phyloP scores from a whole-genome alignment of 2,113 vertebrate genomes.

The Epinephelus cyanopodus region DNA sequence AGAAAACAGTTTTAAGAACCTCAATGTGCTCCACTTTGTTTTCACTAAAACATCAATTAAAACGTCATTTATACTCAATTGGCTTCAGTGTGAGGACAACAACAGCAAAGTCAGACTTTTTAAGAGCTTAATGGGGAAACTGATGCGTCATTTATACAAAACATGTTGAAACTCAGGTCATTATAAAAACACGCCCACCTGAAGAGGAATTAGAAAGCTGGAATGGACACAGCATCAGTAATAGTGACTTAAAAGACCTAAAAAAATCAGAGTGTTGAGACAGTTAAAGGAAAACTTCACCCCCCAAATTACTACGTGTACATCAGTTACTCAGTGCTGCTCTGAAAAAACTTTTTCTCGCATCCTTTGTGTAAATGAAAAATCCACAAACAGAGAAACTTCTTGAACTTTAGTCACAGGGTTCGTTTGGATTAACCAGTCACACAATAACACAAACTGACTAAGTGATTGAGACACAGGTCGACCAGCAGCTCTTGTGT shows the following conservation, averaged over 20 bases:
- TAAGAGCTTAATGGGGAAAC: constrained; percentile 30
- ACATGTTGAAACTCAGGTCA: neutral
- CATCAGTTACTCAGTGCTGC: too few relatives aligned
- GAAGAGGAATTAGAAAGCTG: neutral
- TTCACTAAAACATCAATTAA: constrained; percentile 60
- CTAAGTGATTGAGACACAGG: too few relatives aligned
- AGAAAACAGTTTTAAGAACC: constrained; percentile 43
- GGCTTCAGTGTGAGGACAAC: constrained; percentile 10
- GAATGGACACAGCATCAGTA: neutral
- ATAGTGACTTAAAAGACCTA: neutral
- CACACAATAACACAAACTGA: too few relatives aligned
- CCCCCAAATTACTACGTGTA: too few relatives aligned
- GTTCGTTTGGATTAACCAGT: too few relatives aligned
- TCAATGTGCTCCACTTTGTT: constrained; percentile 19
- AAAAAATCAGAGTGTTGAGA: neutral
- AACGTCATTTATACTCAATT: constrained; percentile 36
- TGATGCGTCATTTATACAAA: neutral
- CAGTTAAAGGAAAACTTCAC: neutral
- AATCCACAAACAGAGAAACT: too few relatives aligned
- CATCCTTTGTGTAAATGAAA: too few relatives aligned
- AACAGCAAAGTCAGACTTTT: constrained; percentile 7
- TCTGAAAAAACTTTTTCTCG: too few relatives aligned
- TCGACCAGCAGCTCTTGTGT: too few relatives aligned
- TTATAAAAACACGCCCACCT: neutral
- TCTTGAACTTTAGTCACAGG: too few relatives aligned